Base-by-base conservation (phyloP, 2,888 invertebrate genomes). In the Drosophila monieri region DNA sequence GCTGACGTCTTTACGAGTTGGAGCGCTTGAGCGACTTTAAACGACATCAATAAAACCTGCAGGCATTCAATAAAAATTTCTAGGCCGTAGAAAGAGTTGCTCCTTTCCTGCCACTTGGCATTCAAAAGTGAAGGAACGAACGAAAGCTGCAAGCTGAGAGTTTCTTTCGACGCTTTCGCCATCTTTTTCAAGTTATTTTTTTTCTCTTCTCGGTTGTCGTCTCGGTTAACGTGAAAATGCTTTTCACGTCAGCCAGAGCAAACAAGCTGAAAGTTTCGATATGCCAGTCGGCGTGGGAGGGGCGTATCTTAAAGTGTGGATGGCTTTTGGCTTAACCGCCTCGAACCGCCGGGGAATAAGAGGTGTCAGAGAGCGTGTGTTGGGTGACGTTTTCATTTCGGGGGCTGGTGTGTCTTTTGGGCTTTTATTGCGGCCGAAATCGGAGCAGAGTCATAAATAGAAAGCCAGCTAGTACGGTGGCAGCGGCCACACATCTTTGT, bases 401-500 rank as follows among this genome's bases (percentile, higher is more conserved):
- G 56, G 30, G 68, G 61, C 65, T 32, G n/a, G 65, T 70, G 72
- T 76, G 72, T 74, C 70, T 43, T 41, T 66, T 64, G 51, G 72
- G 54, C 53, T 69, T 76, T 79, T 79, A 81, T 80, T 79, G 10
- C 39, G 37, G n/a, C 68, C 59, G 68, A 81, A 80, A 80, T 78
- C 73, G 66, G 72, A 76, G 76, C 66, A 23, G 12, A 48, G 27
- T 51, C 46, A 55, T 70, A 62, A 56, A 65, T 60, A 46, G 41
- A 69, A n/a, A 39, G 43, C 27, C 44, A 4, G 18, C 43, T 35
- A 39, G 37, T 23, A 18, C 55, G 55, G 61, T 51, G 55, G 66
- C 58, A 52, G 68, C 55, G 58, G 66, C 58, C 51, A 64, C 77
- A 67, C 74, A 65, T 77, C 83, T 80, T 85, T 85, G 83, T 84